A percentile compares a stretch with the other conserved stretches of the same genome.
These are phyloP conservation scores for Serrognathus titanus DNA, from an alignment of 2,888 invertebrate species.

Conservation along the genomic window DNA sequence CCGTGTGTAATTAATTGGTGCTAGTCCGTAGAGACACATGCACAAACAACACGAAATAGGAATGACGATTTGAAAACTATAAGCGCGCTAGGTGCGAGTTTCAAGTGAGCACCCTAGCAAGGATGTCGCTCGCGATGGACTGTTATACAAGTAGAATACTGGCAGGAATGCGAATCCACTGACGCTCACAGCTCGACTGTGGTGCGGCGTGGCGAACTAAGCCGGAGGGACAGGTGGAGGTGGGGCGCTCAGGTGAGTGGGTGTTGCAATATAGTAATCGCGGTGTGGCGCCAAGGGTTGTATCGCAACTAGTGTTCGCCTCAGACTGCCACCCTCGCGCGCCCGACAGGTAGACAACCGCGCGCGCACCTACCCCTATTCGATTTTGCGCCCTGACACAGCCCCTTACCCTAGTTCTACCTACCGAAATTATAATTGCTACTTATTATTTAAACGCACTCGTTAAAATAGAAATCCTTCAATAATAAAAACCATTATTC, in stretches of 20 bases:
- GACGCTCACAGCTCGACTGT: constrained; percentile 41
- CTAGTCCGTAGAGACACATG: constrained; percentile 3
- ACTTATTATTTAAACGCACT: constrained; percentile 3
- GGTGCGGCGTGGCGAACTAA: constrained; percentile 14
- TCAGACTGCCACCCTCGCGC: constrained; percentile 49
- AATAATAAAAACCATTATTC: not conserved
- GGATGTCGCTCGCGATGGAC: too few relatives aligned
- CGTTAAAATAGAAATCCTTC: not conserved
- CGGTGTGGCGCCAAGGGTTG: constrained; percentile 60
- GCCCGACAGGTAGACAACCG: constrained; percentile 48
- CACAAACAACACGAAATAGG: constrained; percentile 4
- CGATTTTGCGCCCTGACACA: not conserved
- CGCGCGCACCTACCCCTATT: constrained; percentile 8
- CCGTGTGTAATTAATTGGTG: constrained; percentile 1
- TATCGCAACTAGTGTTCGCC: constrained; percentile 52
- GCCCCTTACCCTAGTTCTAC: not conserved
- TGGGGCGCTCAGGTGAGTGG: constrained; percentile 62
- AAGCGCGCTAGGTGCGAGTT: too few relatives aligned
- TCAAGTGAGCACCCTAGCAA: too few relatives aligned
- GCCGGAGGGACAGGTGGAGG: constrained; percentile 47
- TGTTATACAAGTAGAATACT: not conserved
- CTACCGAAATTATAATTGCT: constrained; percentile 1
- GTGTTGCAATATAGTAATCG: constrained; percentile 44
- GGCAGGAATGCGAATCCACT: constrained; percentile 21
- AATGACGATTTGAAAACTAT: too few relatives aligned